A percentile compares a stretch with the other conserved stretches of the same genome.
phyloP scores from a whole-genome alignment of 1,140 invertebrate genomes.

The Leptinotarsa texana region DNA sequence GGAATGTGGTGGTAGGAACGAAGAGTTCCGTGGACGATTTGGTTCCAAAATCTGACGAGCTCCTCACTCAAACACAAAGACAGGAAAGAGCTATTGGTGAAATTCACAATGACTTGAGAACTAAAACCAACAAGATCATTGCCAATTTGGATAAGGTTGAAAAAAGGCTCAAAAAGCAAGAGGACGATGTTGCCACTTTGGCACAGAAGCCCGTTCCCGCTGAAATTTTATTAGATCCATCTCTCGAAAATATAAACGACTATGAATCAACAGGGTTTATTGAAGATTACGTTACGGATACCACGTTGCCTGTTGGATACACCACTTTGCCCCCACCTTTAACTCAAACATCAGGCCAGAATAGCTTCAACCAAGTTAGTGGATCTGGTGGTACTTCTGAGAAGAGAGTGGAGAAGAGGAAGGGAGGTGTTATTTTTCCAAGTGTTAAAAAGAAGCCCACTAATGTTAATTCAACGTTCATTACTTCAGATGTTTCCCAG shows the following conservation, averaged over 20 bases:
- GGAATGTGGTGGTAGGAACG: constrained; percentile 84
- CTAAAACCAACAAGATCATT: constrained; percentile 85
- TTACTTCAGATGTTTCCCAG: constrained; percentile 70
- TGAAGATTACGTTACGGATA: constrained; percentile 46
- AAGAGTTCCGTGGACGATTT: constrained; percentile 83
- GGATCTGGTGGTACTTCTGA: constrained; percentile 56
- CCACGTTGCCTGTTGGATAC: constrained; percentile 47
- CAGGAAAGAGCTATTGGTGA: constrained; percentile 85
- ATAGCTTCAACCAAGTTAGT: constrained; percentile 41
- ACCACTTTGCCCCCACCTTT: constrained; percentile 53
- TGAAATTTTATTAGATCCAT: constrained; percentile 72
- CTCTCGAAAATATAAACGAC: constrained; percentile 75
- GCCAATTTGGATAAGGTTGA: constrained; percentile 85
- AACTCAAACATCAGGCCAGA: constrained; percentile 49
- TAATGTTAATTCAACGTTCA: constrained; percentile 78
- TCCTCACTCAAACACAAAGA: constrained; percentile 81
- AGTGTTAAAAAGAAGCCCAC: constrained; percentile 88
- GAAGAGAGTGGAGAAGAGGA: constrained; percentile 60
- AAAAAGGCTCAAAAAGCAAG: constrained; percentile 79
- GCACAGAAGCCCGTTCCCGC: constrained; percentile 72
- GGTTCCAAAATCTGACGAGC: constrained; percentile 81
- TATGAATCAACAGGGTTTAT: constrained; percentile 65
- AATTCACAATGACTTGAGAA: constrained; percentile 79
- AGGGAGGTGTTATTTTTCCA: constrained; percentile 84
- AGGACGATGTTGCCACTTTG: constrained; percentile 74